Evolutionary conservation across 2,113 vertebrate species (phyloP), one percentile per base, ranked within the genome.

Genomic region (Synodontis membranacea): DNA sequence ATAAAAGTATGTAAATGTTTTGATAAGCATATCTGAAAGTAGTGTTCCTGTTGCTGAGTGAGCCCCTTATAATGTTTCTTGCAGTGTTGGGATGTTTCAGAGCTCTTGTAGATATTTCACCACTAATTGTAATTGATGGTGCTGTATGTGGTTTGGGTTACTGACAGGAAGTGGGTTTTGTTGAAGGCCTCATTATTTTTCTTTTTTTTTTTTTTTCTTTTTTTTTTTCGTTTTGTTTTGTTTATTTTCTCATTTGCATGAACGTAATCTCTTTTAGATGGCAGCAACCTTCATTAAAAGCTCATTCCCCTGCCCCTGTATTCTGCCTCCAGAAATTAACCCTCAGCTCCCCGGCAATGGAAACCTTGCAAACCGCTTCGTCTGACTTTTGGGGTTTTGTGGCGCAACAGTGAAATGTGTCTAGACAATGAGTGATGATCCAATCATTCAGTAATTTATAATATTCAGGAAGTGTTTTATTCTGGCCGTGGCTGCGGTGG

Each of bases 271-370:
- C 46, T 37, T 37, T 79, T 78, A n/a, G 46, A 50, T 50, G 46
- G 74, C 46, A 78, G 46, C 46, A 78, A 78, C 74, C 46, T 78
- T 37, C 50, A 79, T 54, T 79, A 54, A 79, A 79, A 54, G 76
- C n/a, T 34, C 31, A 54, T 79, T 37, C 21, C n/a, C 44, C 4
- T 50, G 5, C 72, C 42, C 42, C 25, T 75, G 72, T 25, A 74
- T 75, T 15, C 72, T 46, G 42, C 72, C 72, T 75, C 72, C 42
- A n/a, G 23, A 75, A 75, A 46, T 75, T 75, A 75, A 75, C 72
- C 42, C 72, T 75, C 11, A n/a, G n/a, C 39, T n/a, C 72, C 42
- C 42, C 25, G 17, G 42, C 10, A 42, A 42, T 72, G 37, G 37
- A 72, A 42, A 72, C 37, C 37, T 42, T 42, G 9, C 34, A 44